Evolutionary conservation across 1,140 invertebrate species (phyloP), one percentile per base, ranked within the genome.

Genomic region (Drosophila bifasciata): DNA sequence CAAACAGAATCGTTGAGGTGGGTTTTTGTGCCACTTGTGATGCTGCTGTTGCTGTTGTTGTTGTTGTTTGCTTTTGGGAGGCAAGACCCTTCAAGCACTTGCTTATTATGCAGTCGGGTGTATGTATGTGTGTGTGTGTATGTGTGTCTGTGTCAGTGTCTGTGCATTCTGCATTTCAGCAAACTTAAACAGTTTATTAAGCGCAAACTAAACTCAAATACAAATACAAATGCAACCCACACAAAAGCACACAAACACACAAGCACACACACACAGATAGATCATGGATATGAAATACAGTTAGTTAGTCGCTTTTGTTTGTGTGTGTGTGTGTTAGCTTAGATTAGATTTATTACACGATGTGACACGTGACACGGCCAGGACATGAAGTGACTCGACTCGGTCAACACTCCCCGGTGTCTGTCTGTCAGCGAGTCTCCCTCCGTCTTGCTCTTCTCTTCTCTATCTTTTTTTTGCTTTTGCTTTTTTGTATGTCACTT

Each of bases 111-210:
- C 66, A 68, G 72, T 32, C 56, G 53, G 43, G 36, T 72, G 67
- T 72, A 23, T 72, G 41, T 45, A 36, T 50, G 25, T 51, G n/a
- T 62, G 8, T 57, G 62, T 52, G 28, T 49, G 62, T 52, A 21
- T 49, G 21, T 45, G 58, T 44, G 52, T 40, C 43, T 25, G 63
- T 48, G 52, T 58, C 13, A 41, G 53, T 66, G 74, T 75, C 68
- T 55, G 41, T n/a, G 39, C 60, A n/a, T 72, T 63, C 56, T 58
- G 45, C 70, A 70, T 75, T 79, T 61, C 48, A 53, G 11, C 13
- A 74, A 81, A 77, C 67, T 73, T 76, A 62, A 71, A 81, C 60
- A 76, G 60, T 69, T 79, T 79, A 74, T 79, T 50, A 79, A 66
- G 43, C 32, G 49, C 39, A 73, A 51, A 43, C 59, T 46, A 57